Evolutionary conservation across 2,888 invertebrate genomes (phyloP), one percentile per base, ranked within the genome.

Genomic region (Luperina testacea): DNA sequence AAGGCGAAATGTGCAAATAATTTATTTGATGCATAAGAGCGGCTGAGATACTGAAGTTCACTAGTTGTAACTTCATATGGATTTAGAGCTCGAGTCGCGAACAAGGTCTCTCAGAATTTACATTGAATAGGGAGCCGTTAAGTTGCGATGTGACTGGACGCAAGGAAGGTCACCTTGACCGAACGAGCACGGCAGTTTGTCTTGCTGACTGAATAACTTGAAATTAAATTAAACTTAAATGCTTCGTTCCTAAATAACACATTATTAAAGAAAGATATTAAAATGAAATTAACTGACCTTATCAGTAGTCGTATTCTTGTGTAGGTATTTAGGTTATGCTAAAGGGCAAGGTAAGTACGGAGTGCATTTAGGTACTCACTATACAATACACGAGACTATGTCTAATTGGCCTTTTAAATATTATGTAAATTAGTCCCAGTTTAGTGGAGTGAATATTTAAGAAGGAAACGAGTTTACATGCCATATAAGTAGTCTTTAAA

Each of bases 161-260:
- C 89, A 88, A 91, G 91, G 94, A 94, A 95, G 96, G 96, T 96
- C 96, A 96, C 96, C 96, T 96, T 96, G 95, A 94, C 94, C 94
- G 94, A 92, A 91, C 91, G 82, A 90, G 89, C 92, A 88, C 87
- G 90, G 91, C 88, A 87, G 88, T 91, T 92, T 92, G 91, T 93
- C 89, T 93, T 91, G 88, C 90, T 90, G 87, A 85, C 88, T 88
- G 85, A 90, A 90, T 88, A 90, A 91, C 83, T 88, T 87, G 80
- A 83, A 88, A 88, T 90, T 84, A 78, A 88, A 88, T 89, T 88
- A 87, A 53, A 76, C 64, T 78, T 85, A 73, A 83, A 84, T 81
- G 67, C 67, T 84, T 80, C 68, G 68, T 83, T 88, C 59, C 81
- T 84, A 87, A 85, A 83, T 84, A 87, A 78, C 81, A 84, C 69